These are phyloP conservation scores for Bacillus rossius DNA, from an alignment of 1,140 invertebrate species.

Conservation along the genomic window DNA sequence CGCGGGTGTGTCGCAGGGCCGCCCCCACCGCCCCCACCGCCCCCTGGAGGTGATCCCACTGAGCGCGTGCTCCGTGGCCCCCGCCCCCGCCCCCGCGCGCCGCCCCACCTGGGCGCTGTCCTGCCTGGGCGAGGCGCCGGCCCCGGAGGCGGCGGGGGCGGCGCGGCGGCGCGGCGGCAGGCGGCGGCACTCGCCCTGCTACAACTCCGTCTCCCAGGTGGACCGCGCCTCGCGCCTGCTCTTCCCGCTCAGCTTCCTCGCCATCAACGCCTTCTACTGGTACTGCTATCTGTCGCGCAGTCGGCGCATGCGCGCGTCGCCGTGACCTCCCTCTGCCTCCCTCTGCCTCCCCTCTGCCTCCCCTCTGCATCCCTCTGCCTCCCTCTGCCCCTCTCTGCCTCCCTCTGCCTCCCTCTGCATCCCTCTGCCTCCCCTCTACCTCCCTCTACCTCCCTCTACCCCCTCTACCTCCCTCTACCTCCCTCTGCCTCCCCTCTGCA, in stretches of 20 bases:
- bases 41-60: conserved; percentile 36
- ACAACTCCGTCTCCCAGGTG: conserved; percentile 76
- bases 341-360: no score
- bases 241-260: conserved; percentile 68
- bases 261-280: conserved; percentile 78
- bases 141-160: background rate
- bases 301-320: conserved; percentile 43
- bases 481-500: no score
- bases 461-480: no score
- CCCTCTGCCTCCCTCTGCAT: no score
- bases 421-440: no score
- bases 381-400: no score
- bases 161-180: background rate
- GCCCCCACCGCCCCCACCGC: background rate
- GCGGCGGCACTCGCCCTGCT: conserved; percentile 48
- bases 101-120: background rate
- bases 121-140: background rate
- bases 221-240: conserved; percentile 67
- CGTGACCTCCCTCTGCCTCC: background rate
- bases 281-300: conserved; percentile 63
- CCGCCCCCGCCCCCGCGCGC: conserved; percentile 1
- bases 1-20: no score
- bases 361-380: no score
- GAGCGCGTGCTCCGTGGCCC: background rate
- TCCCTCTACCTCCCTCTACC: no score